Base-by-base conservation (phyloP, 2,113 vertebrate genomes). In the Pseudopipra pipra region DNA sequence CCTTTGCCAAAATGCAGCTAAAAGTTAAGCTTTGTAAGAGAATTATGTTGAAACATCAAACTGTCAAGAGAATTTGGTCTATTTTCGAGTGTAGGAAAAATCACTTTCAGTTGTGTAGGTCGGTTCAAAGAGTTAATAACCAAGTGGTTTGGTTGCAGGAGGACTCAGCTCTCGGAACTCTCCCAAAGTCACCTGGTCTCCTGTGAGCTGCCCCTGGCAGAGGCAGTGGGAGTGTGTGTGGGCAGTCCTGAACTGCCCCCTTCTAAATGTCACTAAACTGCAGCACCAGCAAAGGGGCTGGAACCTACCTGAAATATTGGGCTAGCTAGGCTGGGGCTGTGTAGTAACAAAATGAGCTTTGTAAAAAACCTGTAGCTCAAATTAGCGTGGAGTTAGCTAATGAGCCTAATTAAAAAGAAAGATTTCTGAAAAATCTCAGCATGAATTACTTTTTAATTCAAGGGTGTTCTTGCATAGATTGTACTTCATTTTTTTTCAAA, bases 181-280 rank as follows among this genome's bases (percentile, higher is more conserved):
- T 49, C 25, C 7, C 0, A 5, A 6, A 56, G 51, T 28, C 31
- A 27, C 37, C 43, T 5, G 3, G 15, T 72, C 14, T 37, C 43
- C 24, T 23, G 21, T 0, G 2, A 67, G 23, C 41, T 92, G 58
- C 20, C 51, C 72, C 18, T 39, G 19, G 41, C 1, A 3, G 47
- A 47, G 43, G 6, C 1, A 1, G 9, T 33, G 39, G 35, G 23
- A 63, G 7, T 2, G 1, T 20, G 43, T 58, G 7, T 54, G 62
- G 24, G 68, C 41, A 43, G 11, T 65, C 41, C 49, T 63, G 25
- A 66, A 35, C 46, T 71, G 46, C 41, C 30, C 30, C 5, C 2
- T 80, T 51, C 35, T 8, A 5, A 55, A 5, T 2, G 3, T 30
- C 47, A 10, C 30, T 56, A 3, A 89, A 44, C 43, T 35, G 22